Percentiles rank a stretch among this genome's conserved stretches.
Evolutionary conservation across 2,113 vertebrate genomes (phyloP).

Genomic region (Notarius quadriscutis): DNA sequence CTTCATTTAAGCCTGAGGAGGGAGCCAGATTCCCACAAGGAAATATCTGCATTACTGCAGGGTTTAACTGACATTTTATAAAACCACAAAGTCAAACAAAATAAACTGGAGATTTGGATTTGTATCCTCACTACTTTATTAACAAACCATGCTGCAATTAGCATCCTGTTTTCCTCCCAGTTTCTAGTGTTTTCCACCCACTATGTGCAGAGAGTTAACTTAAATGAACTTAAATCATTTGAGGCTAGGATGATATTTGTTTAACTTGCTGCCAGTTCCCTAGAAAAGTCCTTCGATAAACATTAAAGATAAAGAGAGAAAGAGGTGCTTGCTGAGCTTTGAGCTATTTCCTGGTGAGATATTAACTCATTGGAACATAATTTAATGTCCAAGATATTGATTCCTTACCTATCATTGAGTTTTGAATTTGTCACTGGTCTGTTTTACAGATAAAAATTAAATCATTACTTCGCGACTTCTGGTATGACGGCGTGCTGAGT

Average conservation of each 20-base stretch:
- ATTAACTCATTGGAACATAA: slow-evolving; percentile 45
- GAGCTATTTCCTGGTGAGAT: slow-evolving; percentile 33
- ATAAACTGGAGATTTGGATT: not conserved
- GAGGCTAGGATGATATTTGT: not conserved
- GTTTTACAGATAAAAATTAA: too few relatives aligned
- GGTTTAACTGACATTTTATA: not conserved
- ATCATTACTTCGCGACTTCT: too few relatives aligned
- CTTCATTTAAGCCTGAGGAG: not conserved
- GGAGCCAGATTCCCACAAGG: slow-evolving; percentile 14
- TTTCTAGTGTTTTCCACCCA: not conserved
- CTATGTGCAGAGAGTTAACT: not conserved
- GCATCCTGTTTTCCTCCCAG: not conserved
- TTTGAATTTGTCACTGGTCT: not conserved
- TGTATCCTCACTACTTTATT: not conserved
- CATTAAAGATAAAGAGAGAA: not conserved
- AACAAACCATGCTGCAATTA: not conserved
- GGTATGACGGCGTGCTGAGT: too few relatives aligned
- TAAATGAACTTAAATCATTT: not conserved
- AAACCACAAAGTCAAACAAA: not conserved
- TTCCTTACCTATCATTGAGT: not conserved
- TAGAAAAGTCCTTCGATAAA: slow-evolving; percentile 1
- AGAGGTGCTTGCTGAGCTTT: slow-evolving; percentile 15
- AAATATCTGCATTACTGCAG: not conserved
- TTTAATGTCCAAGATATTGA: not conserved
- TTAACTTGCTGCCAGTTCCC: slow-evolving; percentile 13